Evolutionary conservation across 2,113 vertebrate genomes (phyloP), one percentile per base, ranked within the genome.

Genomic region (Perca flavescens): DNA sequence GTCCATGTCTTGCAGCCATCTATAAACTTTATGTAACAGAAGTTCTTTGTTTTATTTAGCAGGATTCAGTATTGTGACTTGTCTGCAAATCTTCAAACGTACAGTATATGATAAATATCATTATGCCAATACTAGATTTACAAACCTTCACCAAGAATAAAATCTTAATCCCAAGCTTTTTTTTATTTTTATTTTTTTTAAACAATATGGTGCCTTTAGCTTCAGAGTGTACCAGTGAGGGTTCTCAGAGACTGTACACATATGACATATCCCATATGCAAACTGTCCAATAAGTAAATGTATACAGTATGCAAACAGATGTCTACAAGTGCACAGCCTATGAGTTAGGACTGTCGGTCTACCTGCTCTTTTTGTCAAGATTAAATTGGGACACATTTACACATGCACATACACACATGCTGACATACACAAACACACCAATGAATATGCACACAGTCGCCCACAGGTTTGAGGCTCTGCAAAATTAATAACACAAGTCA

Each of bases 401-500:
- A 61, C 63, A 61, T 21, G 47, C 28, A 64, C 36, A 46, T 2
- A 47, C 52, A 31, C 60, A 52, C 70, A 57, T 28, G n/a, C 15
- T 28, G 13, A 54, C 10, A 50, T 21, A 61, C 36, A 68, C 34
- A 66, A 21, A 36, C 43, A 7, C 40, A 58, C 16, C 6, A 58
- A n/a, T 22, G 12, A 3, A 71, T 40, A 17, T 34, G 28, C 34
- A 31, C 49, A 21, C 53, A 65, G 19, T 61, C 53, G 28, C 28
- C 28, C 50, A 43, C 61, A 25, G 72, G 54, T 34, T 36, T 40
- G 46, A 43, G 67, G 13, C 36, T 74, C 76, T 78, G 61, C 71
- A 80, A 83, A 86, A 94, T 78, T 28, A 88, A 91, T 85, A 89
- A 72, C 49, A 82, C 49, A 49, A 66, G 40, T 69, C 36, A 34